Evolutionary conservation across 1,140 invertebrate genomes (phyloP).

Genomic region (Ceratina calcarata): DNA sequence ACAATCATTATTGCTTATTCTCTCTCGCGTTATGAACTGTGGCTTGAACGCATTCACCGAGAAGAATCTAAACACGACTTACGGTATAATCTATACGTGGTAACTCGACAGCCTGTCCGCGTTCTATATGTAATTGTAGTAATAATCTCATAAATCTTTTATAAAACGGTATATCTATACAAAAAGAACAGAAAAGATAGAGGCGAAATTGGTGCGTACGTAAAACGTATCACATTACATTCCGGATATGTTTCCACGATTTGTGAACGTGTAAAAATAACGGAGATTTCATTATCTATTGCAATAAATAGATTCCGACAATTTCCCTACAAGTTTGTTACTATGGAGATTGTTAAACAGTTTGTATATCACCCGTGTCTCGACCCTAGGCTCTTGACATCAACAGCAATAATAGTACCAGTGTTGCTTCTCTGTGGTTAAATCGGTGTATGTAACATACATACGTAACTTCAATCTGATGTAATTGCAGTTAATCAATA

Average conservation of each 20-base stretch:
- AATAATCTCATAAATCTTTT: constrained; percentile 63
- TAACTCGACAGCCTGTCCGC: constrained; percentile 49
- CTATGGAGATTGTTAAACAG: constrained; percentile 58
- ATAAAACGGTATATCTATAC: constrained; percentile 62
- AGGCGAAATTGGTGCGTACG: constrained; percentile 32
- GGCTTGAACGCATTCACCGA: constrained; percentile 39
- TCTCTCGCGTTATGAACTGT: neutral
- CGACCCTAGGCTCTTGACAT: constrained; percentile 73
- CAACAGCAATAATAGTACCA: constrained; percentile 63
- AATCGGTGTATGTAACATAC: constrained; percentile 25
- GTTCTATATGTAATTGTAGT: constrained; percentile 46
- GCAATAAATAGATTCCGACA: neutral
- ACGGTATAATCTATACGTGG: constrained; percentile 21
- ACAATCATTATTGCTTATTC: constrained; percentile 47
- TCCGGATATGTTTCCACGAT: constrained; percentile 50
- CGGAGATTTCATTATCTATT: constrained; percentile 14
- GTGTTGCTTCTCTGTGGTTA: constrained; percentile 29
- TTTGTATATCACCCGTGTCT: constrained; percentile 62
- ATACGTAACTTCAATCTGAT: neutral
- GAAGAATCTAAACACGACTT: constrained; percentile 28
- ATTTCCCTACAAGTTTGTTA: constrained; percentile 65
- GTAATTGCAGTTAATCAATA: constrained; percentile 41
- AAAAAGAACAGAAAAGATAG: constrained; percentile 29
- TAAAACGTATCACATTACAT: neutral
- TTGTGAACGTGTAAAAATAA: constrained; percentile 30